phyloP scores from a whole-genome alignment of 1,140 invertebrate genomes.

The Bombus sylvicola region DNA sequence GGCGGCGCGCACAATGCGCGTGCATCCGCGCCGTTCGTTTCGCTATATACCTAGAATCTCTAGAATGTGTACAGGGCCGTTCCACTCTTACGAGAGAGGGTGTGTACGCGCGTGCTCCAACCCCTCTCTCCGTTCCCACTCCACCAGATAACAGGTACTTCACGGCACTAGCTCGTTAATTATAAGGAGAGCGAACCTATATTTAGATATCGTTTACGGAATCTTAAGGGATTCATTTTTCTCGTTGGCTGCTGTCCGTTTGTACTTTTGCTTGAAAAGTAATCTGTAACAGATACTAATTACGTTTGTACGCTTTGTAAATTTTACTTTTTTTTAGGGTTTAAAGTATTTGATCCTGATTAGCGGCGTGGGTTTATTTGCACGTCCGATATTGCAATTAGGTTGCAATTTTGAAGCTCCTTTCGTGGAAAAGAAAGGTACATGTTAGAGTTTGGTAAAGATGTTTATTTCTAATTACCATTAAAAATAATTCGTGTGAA shows the following conservation, averaged over 20 bases:
- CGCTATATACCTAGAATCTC: conserved; percentile 42
- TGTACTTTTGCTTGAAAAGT: not conserved
- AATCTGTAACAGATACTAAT: conserved; percentile 19
- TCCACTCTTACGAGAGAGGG: conserved; percentile 37
- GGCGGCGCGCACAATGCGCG: conserved; percentile 43
- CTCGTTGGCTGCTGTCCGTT: not conserved
- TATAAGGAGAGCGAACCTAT: conserved; percentile 38
- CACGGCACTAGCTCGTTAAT: conserved; percentile 32
- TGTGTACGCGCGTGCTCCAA: conserved; percentile 59
- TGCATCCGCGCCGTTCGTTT: conserved; percentile 17
- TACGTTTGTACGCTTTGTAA: not conserved
- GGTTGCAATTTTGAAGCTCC: no score
- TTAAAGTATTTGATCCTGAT: not conserved
- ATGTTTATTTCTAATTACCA: no score
- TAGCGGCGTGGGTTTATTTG: not conserved
- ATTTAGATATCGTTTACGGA: conserved; percentile 41
- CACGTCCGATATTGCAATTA: no score
- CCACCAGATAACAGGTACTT: conserved; percentile 8
- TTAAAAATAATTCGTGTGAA: no score
- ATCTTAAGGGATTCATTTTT: conserved; percentile 31
- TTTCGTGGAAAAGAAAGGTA: no score
- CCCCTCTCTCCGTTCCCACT: not conserved
- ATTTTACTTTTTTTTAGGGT: not conserved
- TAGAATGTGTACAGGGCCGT: conserved; percentile 54
- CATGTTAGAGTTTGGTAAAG: no score